Percentiles rank a stretch among this genome's conserved stretches.
These are phyloP conservation scores for Kobus ellipsiprymnus DNA, from an alignment of 2,113 vertebrate species.

Conservation along the genomic window DNA sequence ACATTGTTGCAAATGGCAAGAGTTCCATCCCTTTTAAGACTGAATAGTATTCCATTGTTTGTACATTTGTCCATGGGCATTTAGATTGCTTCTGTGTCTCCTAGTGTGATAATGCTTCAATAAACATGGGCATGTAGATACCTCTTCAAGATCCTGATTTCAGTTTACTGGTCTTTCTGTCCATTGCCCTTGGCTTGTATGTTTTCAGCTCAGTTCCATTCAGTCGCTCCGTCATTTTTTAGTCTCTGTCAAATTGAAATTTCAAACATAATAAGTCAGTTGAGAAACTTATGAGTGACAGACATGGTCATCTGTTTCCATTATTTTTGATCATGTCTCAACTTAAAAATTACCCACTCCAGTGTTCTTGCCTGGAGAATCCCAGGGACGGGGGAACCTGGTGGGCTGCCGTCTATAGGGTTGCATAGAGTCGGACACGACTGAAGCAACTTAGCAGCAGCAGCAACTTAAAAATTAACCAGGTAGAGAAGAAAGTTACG, in stretches of 20 bases:
- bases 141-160: neutral
- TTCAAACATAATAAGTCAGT: neutral
- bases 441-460: too few relatives aligned
- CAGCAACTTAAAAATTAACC: neutral
- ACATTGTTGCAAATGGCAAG: neutral
- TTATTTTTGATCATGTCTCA: neutral
- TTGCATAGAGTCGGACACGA: accelerated
- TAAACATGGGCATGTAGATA: neutral
- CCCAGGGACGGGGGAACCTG: too few relatives aligned
- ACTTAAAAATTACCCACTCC: neutral
- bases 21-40: neutral
- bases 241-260: neutral
- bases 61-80: neutral
- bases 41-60: neutral
- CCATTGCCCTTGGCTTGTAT: neutral
- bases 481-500: neutral
- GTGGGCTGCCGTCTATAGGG: too few relatives aligned
- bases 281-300: neutral
- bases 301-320: neutral
- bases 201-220: neutral
- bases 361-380: too few relatives aligned
- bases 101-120: neutral
- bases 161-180: neutral
- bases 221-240: neutral
- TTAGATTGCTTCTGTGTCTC: neutral